Base-by-base conservation (phyloP, 2,797 vertebrate species). In the Protonibea diacanthus region DNA sequence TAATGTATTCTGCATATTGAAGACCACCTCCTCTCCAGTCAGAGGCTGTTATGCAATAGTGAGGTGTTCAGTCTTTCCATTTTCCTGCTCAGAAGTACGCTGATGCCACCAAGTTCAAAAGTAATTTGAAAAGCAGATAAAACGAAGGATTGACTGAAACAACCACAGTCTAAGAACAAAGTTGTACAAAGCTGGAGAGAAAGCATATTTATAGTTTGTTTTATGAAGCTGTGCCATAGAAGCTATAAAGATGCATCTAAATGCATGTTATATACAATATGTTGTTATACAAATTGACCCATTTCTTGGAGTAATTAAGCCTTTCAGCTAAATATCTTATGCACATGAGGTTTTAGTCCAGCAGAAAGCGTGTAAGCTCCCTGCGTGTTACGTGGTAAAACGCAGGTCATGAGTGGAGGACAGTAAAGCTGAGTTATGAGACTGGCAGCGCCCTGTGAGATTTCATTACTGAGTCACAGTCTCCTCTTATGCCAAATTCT, bases 41-140 rank as follows among this genome's bases (percentile, higher is more conserved):
- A 47, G 56, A 85, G 64, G 66, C 71, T 71, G 85, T 93, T 93
- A 93, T 88, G 88, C 76, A 92, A 93, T 29, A 72, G 81, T 49
- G 85, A 91, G 90, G 89, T 91, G 90, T 91, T 93, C 90, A 93
- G 86, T 91, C 87, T 93, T 93, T 93, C 92, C 91, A 91, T 89
- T 91, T 90, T 85, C 87, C 88, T 85, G 70, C 87, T 90, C 82
- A 65, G 78, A 83, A 88, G 84, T 72, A 72, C 80, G 60, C 77
- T 38, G 80, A 93, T 89, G 87, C 87, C 86, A 91, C 88, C 80
- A 85, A 86, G 87, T 89, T 90, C 86, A 89, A 84, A 89, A 86
- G 74, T 85, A 90, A 92, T 86, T 76, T 78, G 65, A 90, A 93
- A 88, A 93, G 79, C 90, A 92, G 83, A 87, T 90, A 82, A 85